Conservation (phyloP, 2,113 vertebrate genomes). For the Symphodus melops region DNA sequence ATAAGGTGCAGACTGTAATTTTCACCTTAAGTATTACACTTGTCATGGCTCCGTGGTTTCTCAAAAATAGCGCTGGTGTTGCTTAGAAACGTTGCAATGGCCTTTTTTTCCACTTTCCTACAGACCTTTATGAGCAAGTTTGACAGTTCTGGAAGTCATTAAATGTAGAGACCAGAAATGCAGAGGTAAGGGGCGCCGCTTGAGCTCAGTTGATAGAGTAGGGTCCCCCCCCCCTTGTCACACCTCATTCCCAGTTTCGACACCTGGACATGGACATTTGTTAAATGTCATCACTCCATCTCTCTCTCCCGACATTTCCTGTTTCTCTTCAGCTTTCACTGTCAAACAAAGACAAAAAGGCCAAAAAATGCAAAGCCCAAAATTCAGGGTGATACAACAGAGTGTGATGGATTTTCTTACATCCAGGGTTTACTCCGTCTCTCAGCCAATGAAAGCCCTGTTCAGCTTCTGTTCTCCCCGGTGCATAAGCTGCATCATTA, state of each 20-base stretch:
- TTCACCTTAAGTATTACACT: constrained; percentile 61
- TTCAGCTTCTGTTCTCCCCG: not conserved
- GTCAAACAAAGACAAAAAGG: too few species aligned
- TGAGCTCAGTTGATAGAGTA: too few species aligned
- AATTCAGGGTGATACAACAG: not conserved
- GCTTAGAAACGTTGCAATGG: constrained; percentile 58
- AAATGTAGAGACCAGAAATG: not conserved
- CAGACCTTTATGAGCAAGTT: constrained; percentile 17
- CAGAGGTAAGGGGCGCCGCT: too few species aligned
- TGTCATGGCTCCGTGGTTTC: constrained; percentile 43
- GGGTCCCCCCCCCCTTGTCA: too few species aligned
- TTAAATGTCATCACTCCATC: too few species aligned
- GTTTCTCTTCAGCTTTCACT: too few species aligned
- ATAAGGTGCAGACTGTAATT: constrained; percentile 58
- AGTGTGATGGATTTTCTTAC: not conserved
- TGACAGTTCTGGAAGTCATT: constrained; percentile 5
- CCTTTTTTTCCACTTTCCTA: constrained; percentile 19
- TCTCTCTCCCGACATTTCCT: too few species aligned
- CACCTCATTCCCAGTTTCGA: too few species aligned
- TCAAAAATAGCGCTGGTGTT: constrained; percentile 56
- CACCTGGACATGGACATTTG: too few species aligned
- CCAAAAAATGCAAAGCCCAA: not conserved
- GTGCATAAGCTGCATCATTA: not conserved
- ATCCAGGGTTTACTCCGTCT: not conserved
- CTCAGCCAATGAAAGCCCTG: not conserved